These are phyloP conservation scores for Podiceps cristatus DNA, from an alignment of 2,113 vertebrate genomes.

Conservation along the genomic window DNA sequence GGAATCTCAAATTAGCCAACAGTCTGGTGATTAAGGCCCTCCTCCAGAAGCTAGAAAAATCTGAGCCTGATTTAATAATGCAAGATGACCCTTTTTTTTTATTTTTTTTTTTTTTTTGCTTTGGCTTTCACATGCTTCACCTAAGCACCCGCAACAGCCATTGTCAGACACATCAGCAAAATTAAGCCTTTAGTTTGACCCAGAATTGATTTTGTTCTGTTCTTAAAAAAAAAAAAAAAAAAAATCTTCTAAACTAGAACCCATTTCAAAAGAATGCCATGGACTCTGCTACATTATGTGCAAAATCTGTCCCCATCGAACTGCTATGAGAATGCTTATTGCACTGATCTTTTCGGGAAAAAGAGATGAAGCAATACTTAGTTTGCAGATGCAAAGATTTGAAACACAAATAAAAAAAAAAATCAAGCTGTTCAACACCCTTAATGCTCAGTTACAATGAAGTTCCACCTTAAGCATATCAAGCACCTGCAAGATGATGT, in stretches of 20 bases:
- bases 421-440: background rate
- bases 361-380: background rate
- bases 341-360: background rate
- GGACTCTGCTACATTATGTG: rapidly evolving
- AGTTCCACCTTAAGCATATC: background rate
- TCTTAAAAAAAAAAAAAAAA: background rate
- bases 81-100: background rate
- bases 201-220: background rate
- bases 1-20: background rate
- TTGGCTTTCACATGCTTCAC: background rate
- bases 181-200: background rate
- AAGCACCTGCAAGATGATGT: background rate
- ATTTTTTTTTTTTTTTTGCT: background rate
- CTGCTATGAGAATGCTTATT: background rate
- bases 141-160: background rate
- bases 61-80: background rate
- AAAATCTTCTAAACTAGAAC: background rate
- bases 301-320: background rate
- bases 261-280: background rate
- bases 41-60: background rate
- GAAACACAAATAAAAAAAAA: background rate
- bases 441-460: background rate
- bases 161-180: background rate
- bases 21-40: background rate
- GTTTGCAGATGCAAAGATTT: background rate